These are phyloP conservation scores for Rhynchonycteris naso DNA, from an alignment of 2,797 vertebrate species.

Conservation along the genomic window DNA sequence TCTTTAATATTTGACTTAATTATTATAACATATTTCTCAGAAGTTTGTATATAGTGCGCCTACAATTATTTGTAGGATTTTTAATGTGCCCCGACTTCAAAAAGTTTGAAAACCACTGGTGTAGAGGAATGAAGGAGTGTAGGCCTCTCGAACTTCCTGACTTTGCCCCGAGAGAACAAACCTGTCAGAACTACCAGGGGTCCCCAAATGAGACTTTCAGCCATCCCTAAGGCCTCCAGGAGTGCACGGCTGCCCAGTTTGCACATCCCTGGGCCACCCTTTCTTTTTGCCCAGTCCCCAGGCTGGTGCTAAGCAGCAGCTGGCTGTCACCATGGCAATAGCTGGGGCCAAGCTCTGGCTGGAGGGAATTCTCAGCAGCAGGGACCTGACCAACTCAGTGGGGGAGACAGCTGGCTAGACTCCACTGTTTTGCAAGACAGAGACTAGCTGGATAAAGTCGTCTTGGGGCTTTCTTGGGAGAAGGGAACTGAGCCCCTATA, in stretches of 20 bases:
- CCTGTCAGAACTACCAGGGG: not conserved
- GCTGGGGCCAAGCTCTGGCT: constrained; percentile 52
- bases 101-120: not conserved
- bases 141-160: not conserved
- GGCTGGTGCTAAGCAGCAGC: constrained; percentile 69
- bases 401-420: constrained; percentile 25
- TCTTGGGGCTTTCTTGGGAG: not conserved
- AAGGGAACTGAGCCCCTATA: not conserved
- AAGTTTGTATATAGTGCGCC: no score
- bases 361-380: constrained; percentile 64
- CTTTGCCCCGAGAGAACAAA: constrained; percentile 24
- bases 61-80: no score
- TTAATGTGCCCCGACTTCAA: no score
- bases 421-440: not conserved
- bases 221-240: not conserved
- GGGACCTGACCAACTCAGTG: constrained; percentile 49
- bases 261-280: not conserved
- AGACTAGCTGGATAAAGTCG: constrained; percentile 37
- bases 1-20: no score
- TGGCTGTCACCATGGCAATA: constrained; percentile 69
- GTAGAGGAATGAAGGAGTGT: not conserved
- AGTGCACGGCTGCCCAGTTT: not conserved
- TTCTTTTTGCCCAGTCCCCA: constrained; percentile 47
- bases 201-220: not conserved
- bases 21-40: no score